These are phyloP conservation scores for Drosophila micromelanica DNA, from an alignment of 1,140 invertebrate genomes.

Conservation along the genomic window DNA sequence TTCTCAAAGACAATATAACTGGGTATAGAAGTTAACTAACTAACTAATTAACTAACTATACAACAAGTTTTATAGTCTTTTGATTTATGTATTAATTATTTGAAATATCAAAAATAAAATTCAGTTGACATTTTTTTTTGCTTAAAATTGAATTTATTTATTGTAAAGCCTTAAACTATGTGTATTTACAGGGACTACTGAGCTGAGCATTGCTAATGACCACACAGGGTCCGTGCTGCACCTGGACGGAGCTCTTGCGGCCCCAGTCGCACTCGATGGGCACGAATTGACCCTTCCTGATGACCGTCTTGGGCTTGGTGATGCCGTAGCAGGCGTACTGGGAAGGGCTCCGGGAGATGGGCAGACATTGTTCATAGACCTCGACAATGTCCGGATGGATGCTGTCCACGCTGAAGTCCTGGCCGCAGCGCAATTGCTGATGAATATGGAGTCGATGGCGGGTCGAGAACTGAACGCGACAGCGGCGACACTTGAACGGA, in stretches of 20 bases:
- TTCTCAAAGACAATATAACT: too few relatives aligned
- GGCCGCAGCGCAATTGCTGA: conserved; percentile 60
- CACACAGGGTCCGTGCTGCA: conserved; percentile 63
- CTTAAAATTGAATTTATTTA: conserved; percentile 42
- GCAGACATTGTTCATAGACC: conserved; percentile 67
- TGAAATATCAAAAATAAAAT: too few relatives aligned
- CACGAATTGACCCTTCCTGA: conserved; percentile 61
- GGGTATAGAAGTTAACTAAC: too few relatives aligned
- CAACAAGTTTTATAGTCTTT: too few relatives aligned
- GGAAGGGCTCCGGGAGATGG: conserved; percentile 57
- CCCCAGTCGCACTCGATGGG: conserved; percentile 71
- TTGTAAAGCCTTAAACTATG: conserved; percentile 21
- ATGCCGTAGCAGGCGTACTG: conserved; percentile 68
- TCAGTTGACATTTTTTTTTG: not conserved
- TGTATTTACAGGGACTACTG: conserved; percentile 56
- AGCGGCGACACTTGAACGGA: conserved; percentile 45
- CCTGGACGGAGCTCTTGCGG: conserved; percentile 60
- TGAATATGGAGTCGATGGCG: conserved; percentile 57
- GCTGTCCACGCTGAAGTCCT: conserved; percentile 65
- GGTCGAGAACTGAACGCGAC: conserved; percentile 38
- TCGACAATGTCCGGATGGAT: conserved; percentile 69
- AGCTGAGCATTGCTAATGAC: conserved; percentile 64
- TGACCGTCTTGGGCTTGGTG: conserved; percentile 61
- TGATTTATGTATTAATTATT: too few relatives aligned
- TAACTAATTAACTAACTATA: too few relatives aligned